phyloP scores from a whole-genome alignment of 2,797 vertebrate genomes.

The Otolemur crassicaudatus region DNA sequence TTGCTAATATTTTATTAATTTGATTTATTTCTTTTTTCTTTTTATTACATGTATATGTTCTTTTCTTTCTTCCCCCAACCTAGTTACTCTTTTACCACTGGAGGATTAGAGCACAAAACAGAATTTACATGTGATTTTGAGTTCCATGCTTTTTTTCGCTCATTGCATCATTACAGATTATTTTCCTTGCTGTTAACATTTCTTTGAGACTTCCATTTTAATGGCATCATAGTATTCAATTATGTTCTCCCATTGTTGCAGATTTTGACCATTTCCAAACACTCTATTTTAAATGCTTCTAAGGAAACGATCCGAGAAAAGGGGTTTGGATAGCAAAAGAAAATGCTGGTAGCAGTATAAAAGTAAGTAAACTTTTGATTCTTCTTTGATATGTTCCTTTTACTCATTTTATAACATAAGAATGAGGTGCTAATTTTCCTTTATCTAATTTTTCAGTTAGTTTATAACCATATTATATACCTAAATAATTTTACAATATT shows the following conservation, averaged over 20 bases:
- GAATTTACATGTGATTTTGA: neutral
- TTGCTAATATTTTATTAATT: neutral
- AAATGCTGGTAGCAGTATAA: neutral
- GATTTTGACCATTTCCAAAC: neutral
- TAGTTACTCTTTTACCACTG: neutral
- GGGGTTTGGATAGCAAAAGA: neutral
- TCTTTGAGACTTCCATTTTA: neutral
- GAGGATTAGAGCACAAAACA: neutral
- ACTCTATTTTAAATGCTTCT: neutral
- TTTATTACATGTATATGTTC: neutral
- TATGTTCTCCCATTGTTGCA: neutral
- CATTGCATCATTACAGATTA: neutral
- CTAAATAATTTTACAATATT: neutral
- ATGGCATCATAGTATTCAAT: neutral
- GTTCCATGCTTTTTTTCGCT: neutral
- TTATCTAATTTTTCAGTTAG: neutral
- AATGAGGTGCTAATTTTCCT: neutral
- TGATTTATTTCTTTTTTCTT: neutral
- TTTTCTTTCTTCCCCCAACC: neutral
- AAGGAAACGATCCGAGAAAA: neutral
- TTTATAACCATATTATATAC: neutral
- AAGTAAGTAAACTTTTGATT: neutral
- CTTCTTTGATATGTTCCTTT: neutral
- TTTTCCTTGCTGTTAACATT: neutral
- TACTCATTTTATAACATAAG: neutral